Conservation (phyloP, 2,113 vertebrate species). For the Calcarius ornatus region DNA sequence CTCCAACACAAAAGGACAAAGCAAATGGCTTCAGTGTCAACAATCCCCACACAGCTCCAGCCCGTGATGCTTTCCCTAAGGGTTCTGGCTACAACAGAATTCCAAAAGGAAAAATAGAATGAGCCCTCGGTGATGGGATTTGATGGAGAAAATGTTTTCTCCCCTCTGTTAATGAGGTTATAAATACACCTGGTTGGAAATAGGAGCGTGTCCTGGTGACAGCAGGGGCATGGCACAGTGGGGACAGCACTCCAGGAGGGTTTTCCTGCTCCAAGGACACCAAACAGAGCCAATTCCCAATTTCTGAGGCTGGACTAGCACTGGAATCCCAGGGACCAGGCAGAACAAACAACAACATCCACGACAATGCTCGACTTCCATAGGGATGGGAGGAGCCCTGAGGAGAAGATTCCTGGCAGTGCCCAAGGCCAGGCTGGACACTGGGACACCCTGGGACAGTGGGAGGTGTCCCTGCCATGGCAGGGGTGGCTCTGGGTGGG, state of each 20-base stretch:
- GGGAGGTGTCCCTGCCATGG: not conserved
- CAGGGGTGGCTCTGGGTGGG: too few species aligned
- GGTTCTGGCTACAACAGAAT: rapidly evolving
- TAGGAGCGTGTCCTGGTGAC: rapidly evolving
- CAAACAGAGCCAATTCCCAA: rapidly evolving
- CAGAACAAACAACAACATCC: not conserved
- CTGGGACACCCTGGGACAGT: too few species aligned
- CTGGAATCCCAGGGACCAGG: rapidly evolving
- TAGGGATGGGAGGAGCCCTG: not conserved
- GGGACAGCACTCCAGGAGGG: rapidly evolving
- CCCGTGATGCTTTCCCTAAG: rapidly evolving
- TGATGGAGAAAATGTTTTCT: rapidly evolving
- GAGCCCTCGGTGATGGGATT: rapidly evolving
- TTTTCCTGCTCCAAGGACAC: not conserved
- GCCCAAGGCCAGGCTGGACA: too few species aligned
- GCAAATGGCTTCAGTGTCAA: not conserved
- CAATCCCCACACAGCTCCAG: rapidly evolving
- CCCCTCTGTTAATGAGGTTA: not conserved
- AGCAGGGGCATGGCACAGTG: not conserved
- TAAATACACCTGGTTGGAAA: not conserved
- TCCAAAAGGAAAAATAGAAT: rapidly evolving
- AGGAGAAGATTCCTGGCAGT: too few species aligned
- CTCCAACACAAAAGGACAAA: not conserved
- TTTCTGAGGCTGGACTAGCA: not conserved
- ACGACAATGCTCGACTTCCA: rapidly evolving